Conservation (phyloP, 2,113 vertebrate species). For the Boleophthalmus pectinirostris region DNA sequence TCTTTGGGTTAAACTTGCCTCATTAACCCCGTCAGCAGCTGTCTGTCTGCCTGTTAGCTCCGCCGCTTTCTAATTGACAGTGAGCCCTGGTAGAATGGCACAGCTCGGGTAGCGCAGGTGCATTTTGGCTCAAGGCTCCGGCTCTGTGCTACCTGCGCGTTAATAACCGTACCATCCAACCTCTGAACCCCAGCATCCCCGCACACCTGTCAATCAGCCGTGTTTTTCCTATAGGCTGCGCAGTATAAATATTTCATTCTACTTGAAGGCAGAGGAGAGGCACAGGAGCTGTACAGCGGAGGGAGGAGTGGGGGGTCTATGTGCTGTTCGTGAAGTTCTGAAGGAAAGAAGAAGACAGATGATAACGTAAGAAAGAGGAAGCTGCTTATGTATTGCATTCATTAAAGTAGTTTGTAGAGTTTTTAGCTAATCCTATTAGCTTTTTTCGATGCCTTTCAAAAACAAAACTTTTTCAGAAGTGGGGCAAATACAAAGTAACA, state of each 20-base stretch:
- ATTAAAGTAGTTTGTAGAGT: no score
- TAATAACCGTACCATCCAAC: slow-evolving; percentile 8
- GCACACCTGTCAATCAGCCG: slow-evolving; percentile 18
- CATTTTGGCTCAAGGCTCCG: background rate
- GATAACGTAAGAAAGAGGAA: background rate
- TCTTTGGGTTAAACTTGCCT: background rate
- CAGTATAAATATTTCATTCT: slow-evolving; percentile 5
- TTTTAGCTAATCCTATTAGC: no score
- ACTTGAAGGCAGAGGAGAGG: background rate
- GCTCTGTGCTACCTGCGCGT: background rate
- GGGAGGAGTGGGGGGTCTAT: background rate
- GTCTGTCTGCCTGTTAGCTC: background rate
- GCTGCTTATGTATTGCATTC: background rate
- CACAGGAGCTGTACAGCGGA: background rate
- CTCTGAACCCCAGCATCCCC: slow-evolving; percentile 11
- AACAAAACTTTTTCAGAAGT: no score
- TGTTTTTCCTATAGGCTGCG: background rate
- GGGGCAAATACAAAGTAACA: no score
- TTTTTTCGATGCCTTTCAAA: no score
- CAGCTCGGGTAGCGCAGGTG: background rate
- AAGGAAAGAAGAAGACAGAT: background rate
- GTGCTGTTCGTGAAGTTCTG: background rate
- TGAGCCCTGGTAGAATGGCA: background rate
- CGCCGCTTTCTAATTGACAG: slow-evolving; percentile 26
- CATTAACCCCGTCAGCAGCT: background rate